These are phyloP conservation scores for Solea senegalensis DNA, from an alignment of 2,113 vertebrate species.

Conservation along the genomic window DNA sequence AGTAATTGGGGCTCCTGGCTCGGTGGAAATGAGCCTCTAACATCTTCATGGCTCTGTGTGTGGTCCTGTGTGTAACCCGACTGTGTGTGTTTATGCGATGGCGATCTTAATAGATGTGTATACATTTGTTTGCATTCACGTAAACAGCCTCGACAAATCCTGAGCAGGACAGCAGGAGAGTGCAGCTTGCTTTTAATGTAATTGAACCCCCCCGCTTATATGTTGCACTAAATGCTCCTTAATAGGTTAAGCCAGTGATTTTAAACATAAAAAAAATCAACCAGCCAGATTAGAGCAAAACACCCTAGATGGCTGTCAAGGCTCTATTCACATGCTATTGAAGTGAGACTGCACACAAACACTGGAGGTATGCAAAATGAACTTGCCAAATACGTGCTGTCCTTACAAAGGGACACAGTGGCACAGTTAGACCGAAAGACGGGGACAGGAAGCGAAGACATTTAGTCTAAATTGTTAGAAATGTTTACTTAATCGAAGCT, in stretches of 20 bases:
- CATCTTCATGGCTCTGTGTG: conserved; percentile 19
- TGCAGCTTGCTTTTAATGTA: conserved; percentile 5
- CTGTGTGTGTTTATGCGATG: conserved; percentile 28
- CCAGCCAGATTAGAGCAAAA: conserved; percentile 17
- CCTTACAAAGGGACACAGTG: conserved; percentile 22
- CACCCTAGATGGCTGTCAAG: conserved; percentile 17
- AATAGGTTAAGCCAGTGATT: conserved; percentile 44
- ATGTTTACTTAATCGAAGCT: conserved; percentile 45
- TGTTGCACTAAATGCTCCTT: conserved; percentile 23
- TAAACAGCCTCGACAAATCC: conserved; percentile 8
- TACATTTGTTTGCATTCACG: conserved; percentile 8
- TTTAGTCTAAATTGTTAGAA: conserved; percentile 36
- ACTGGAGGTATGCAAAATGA: conserved; percentile 34
- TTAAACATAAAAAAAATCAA: conserved; percentile 33
- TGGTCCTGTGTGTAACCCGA: conserved; percentile 20
- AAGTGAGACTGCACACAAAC: conserved; percentile 52
- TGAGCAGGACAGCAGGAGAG: background rate
- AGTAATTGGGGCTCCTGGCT: conserved; percentile 40
- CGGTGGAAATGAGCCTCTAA: conserved; percentile 28
- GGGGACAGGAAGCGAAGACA: conserved; percentile 44
- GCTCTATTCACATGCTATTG: conserved; percentile 34
- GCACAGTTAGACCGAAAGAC: conserved; percentile 6
- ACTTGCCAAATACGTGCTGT: conserved; percentile 1
- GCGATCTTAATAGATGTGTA: conserved; percentile 20
- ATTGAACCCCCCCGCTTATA: conserved; percentile 1